phyloP scores from a whole-genome alignment of 1,140 invertebrate species.

The Drosophila cardini region DNA sequence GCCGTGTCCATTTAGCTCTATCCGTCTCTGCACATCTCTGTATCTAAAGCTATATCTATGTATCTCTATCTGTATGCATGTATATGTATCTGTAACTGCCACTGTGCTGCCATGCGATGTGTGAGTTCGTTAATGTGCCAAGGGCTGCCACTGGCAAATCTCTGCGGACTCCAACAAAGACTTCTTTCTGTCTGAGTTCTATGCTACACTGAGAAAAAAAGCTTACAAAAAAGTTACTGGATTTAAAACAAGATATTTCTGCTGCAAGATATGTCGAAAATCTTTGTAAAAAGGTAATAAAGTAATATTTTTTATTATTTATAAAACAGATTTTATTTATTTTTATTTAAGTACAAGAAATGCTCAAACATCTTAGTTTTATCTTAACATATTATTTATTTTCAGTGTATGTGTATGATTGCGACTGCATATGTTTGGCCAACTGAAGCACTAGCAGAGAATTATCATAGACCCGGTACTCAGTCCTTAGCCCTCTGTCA shows the following conservation, averaged over 20 bases:
- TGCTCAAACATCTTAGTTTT: too few species aligned
- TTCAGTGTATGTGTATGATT: conserved; percentile 5
- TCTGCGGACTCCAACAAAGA: conserved; percentile 45
- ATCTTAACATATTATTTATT: too few species aligned
- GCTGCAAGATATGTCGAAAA: too few species aligned
- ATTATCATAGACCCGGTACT: conserved; percentile 6
- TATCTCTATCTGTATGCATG: conserved; percentile 15
- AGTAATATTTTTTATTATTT: too few species aligned
- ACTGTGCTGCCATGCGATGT: conserved; percentile 44
- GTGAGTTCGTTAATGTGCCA: conserved; percentile 57
- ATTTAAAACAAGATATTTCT: too few species aligned
- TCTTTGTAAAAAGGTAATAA: too few species aligned
- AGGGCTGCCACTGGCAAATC: conserved; percentile 50
- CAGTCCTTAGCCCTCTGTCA: conserved; percentile 1
- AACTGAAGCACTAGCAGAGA: conserved; percentile 18
- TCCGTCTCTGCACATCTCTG: neutral
- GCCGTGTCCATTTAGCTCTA: conserved; percentile 34
- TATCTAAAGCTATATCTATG: conserved; percentile 7
- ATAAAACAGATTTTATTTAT: too few species aligned
- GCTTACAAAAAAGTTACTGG: too few species aligned
- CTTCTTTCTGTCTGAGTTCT: conserved; percentile 28
- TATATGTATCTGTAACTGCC: conserved; percentile 7
- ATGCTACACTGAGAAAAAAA: neutral
- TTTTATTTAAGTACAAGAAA: too few species aligned
- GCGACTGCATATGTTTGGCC: conserved; percentile 2